A percentile compares a stretch with the other conserved stretches of the same genome.
phyloP scores from a whole-genome alignment of 2,797 vertebrate genomes.

The Acropternis orthonyx region DNA sequence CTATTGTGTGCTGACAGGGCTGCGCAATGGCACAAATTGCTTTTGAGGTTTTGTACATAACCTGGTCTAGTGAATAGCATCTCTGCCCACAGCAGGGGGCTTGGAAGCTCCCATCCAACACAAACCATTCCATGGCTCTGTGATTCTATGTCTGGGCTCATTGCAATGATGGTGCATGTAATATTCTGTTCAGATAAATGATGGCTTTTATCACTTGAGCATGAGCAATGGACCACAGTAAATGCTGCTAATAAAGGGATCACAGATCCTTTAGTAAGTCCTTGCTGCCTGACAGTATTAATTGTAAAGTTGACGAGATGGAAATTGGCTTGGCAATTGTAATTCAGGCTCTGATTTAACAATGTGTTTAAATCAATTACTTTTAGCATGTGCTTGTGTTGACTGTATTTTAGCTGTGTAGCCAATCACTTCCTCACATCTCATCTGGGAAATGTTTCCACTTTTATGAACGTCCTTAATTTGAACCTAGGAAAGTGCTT shows the following conservation, averaged over 20 bases:
- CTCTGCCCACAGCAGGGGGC: no score
- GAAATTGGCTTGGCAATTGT: not conserved
- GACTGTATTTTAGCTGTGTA: not conserved
- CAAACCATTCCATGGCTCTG: not conserved
- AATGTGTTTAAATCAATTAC: constrained; percentile 10
- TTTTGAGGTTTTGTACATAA: not conserved
- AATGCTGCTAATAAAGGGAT: constrained; percentile 18
- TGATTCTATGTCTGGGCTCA: not conserved
- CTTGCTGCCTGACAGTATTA: constrained; percentile 9
- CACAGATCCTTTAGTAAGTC: not conserved
- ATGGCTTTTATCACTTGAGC: not conserved
- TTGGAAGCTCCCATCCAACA: not conserved
- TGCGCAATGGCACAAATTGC: not conserved
- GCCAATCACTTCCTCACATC: not conserved
- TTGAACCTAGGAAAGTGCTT: not conserved
- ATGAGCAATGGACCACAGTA: not conserved
- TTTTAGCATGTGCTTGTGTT: not conserved
- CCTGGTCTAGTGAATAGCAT: not conserved
- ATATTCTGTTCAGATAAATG: not conserved
- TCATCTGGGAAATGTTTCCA: not conserved
- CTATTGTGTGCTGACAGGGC: not conserved
- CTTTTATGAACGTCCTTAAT: not conserved
- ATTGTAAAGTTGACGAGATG: not conserved
- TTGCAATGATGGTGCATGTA: not conserved
- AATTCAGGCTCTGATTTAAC: constrained; percentile 18